Base-by-base conservation (phyloP, 1,140 invertebrate species). In the Acromyrmex echinatior region DNA sequence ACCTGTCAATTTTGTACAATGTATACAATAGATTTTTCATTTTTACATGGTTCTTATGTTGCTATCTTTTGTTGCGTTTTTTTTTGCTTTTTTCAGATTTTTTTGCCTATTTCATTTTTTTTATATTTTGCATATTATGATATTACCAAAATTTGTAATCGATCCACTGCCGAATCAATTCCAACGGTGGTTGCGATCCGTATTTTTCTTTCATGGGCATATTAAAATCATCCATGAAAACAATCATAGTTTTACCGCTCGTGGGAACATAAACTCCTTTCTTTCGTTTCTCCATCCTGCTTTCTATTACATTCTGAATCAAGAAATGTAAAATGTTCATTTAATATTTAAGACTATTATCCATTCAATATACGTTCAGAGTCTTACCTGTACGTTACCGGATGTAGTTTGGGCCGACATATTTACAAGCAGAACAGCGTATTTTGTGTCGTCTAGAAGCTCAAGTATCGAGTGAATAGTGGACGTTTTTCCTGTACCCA, bases 191-290 rank as follows among this genome's bases (percentile, higher is more conserved):
- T 92, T 98, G 98, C 0, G 98, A 98, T 0, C 98, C 98, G 93
- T 98, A 98, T 9, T 96, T 96, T 89, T 98, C 98, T 89, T 98
- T 98, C n/a, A 97, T 97, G 0, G 98, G 98, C 97, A 98, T 98
- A 94, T 98, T 98, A 89, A 98, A 97, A 93, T 99, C 98, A 94
- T 99, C 98, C 96, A 98, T 97, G 93, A 98, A 98, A 1, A 97
- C 97, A 66, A 98, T 96, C 96, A 98, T 96, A 88, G 95, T 97
- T 95, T 98, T 98, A 51, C 96, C 97, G 88, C 97, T 97, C 28
- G 96, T 94, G 0, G 98, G 98, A 0, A 97, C 96, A 94, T 97
- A 98, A 71, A 97, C 96, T 4, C 97, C 97, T 94, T 98, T 98
- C 0, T 97, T 98, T 63, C 98, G 96, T 95, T 98, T 98, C 94